Percentiles rank a stretch among this genome's conserved stretches.
These are phyloP conservation scores for Cacatua alba DNA, from an alignment of 2,113 vertebrate genomes.

Conservation along the genomic window DNA sequence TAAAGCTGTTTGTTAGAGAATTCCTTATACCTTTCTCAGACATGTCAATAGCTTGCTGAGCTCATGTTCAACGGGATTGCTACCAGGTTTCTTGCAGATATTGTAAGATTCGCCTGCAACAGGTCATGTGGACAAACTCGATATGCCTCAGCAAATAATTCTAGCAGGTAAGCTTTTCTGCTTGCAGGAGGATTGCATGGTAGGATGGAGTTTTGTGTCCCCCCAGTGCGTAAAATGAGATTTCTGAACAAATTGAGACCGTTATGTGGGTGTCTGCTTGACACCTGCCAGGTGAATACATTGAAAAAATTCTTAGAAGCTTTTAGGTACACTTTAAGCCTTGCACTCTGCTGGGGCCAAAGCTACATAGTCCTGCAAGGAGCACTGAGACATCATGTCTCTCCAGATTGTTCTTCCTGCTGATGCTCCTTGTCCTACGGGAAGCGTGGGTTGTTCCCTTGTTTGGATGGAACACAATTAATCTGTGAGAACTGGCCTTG, in stretches of 20 bases:
- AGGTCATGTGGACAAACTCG: neutral
- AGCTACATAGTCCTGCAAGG: neutral
- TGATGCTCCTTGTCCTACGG: neutral
- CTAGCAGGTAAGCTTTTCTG: neutral
- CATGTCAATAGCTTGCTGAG: neutral
- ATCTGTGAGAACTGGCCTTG: neutral
- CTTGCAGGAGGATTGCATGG: neutral
- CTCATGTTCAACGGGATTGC: neutral
- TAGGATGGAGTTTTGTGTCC: neutral
- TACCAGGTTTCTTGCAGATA: neutral
- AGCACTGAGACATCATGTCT: neutral
- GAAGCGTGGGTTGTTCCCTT: neutral
- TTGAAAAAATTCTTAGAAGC: neutral
- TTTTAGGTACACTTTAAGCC: neutral
- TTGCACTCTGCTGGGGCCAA: neutral
- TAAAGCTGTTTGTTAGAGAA: neutral
- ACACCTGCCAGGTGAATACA: neutral
- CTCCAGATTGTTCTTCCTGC: neutral
- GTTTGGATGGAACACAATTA: neutral
- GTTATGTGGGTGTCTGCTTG: neutral
- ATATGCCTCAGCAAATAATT: neutral
- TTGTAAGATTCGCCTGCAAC: neutral
- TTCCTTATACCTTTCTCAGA: constrained; percentile 9
- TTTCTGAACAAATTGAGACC: neutral
- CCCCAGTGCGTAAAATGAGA: neutral